A percentile compares a stretch with the other conserved stretches of the same genome.
Conservation (phyloP, 30 jellyfish, hydroid and myxozoan species). For the Aurelia coerulea region DNA sequence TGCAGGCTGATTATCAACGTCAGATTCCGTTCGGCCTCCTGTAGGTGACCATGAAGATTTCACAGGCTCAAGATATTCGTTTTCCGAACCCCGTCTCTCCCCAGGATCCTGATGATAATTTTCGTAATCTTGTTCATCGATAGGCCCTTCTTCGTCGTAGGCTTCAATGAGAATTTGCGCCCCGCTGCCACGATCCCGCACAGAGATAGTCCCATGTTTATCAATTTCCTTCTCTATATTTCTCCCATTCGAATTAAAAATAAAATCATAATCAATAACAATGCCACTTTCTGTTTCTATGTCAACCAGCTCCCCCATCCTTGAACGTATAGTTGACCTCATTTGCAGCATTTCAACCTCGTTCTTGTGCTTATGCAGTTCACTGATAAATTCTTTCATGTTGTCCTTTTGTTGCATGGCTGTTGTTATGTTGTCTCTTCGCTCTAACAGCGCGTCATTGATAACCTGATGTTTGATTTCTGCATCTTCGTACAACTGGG, state of each 20-base stretch:
- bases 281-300: constrained; percentile 6
- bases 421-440: constrained; percentile 34
- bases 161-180: constrained; percentile 27
- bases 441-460: constrained; percentile 47
- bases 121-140: not conserved
- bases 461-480: constrained; percentile 55
- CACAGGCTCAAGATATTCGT: constrained; percentile 27
- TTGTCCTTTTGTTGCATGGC: constrained; percentile 57
- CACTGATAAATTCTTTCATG: constrained; percentile 29
- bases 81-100: not conserved
- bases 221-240: constrained; percentile 56
- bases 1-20: not conserved
- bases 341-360: constrained; percentile 94
- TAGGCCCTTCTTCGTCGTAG: not conserved
- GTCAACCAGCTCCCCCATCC: constrained; percentile 67
- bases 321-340: constrained; percentile 78
- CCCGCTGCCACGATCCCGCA: constrained; percentile 44
- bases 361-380: constrained; percentile 74
- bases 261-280: constrained; percentile 72
- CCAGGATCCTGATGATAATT: not conserved
- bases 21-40: not conserved
- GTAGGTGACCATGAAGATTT: constrained; percentile 64
- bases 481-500: constrained; percentile 60
- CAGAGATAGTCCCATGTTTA: constrained; percentile 71
- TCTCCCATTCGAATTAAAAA: constrained; percentile 68